These are phyloP conservation scores for Buceros bicornis DNA, from an alignment of 2,797 vertebrate species.

Conservation along the genomic window DNA sequence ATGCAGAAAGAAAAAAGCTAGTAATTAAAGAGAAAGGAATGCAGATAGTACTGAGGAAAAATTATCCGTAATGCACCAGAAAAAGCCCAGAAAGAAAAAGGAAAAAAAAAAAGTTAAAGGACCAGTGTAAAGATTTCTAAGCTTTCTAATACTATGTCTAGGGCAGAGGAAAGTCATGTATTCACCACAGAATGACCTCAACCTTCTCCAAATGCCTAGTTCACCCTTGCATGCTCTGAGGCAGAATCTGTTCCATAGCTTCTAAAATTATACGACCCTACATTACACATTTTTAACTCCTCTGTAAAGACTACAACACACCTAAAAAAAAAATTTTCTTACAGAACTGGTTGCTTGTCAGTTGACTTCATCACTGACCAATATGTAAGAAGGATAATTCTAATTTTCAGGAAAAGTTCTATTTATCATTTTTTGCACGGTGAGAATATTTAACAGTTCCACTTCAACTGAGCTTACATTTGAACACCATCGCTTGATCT, in stretches of 20 bases:
- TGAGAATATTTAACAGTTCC: background rate
- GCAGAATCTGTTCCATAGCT: background rate
- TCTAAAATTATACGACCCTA: background rate
- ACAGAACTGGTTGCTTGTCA: background rate
- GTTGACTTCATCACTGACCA: background rate
- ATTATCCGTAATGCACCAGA: background rate
- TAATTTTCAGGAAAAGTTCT: background rate
- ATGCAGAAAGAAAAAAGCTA: background rate
- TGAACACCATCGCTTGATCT: background rate
- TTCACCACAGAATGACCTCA: background rate
- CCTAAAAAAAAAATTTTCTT: background rate
- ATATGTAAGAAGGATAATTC: background rate
- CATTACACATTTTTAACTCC: background rate
- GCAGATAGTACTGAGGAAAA: background rate
- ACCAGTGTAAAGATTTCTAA: background rate
- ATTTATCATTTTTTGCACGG: background rate
- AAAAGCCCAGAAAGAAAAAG: background rate
- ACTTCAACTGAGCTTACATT: background rate
- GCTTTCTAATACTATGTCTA: background rate
- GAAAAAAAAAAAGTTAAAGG: background rate
- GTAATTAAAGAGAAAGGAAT: background rate
- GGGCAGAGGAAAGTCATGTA: background rate
- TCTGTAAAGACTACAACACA: background rate
- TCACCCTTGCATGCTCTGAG: background rate
- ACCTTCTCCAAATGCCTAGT: background rate